Evolutionary conservation across 2,113 vertebrate genomes (phyloP).

Genomic region (Deroptyus accipitrinus): DNA sequence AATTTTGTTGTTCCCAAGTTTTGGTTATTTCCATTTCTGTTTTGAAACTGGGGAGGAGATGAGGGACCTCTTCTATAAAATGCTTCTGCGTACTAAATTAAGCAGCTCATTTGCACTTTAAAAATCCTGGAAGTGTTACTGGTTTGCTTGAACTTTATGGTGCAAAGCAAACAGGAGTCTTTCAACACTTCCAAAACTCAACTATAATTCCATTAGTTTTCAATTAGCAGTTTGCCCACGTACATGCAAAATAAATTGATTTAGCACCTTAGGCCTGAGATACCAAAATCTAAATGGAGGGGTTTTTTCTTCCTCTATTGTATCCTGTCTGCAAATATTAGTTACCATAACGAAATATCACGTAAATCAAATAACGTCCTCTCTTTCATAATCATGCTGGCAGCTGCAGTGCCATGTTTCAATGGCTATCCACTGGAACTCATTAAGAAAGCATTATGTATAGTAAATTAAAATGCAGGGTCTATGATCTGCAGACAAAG

Average conservation of each 20-base stretch:
- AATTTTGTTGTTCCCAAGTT: not conserved
- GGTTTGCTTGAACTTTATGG: constrained; percentile 67
- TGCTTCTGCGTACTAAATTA: not conserved
- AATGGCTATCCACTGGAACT: constrained; percentile 77
- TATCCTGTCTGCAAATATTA: constrained; percentile 75
- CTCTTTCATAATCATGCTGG: constrained; percentile 60
- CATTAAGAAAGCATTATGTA: constrained; percentile 82
- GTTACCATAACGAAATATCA: constrained; percentile 72
- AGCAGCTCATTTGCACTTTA: constrained; percentile 63
- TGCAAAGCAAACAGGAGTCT: constrained; percentile 53
- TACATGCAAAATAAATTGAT: constrained; percentile 74
- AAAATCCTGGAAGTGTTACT: constrained; percentile 55
- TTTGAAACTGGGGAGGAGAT: not conserved
- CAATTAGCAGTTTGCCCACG: constrained; percentile 76
- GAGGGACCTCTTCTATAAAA: not conserved
- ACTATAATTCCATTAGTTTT: constrained; percentile 70
- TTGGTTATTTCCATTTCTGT: not conserved
- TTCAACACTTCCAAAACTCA: constrained; percentile 50
- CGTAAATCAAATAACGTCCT: constrained; percentile 77
- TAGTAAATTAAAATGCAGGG: constrained; percentile 80
- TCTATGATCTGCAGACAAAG: constrained; percentile 79
- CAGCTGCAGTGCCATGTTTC: constrained; percentile 75
- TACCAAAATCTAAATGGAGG: constrained; percentile 47
- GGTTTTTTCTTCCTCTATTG: constrained; percentile 53
- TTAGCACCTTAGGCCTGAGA: constrained; percentile 73